Evolutionary conservation across 2,888 invertebrate genomes (phyloP).

Genomic region (Drosophila pseudotalamancana): DNA sequence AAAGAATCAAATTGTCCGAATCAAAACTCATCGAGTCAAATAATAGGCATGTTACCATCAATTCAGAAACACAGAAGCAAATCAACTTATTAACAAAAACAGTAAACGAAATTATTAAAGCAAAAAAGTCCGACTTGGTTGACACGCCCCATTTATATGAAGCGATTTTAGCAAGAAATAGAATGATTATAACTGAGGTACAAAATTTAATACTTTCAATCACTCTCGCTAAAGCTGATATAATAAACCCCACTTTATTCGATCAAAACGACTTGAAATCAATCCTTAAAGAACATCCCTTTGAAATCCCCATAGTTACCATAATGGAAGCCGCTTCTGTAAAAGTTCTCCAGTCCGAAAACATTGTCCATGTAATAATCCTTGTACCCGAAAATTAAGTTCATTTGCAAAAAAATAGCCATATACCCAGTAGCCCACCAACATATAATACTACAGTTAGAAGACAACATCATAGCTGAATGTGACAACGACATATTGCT

Average conservation of each 20-base stretch:
- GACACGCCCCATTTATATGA: not conserved
- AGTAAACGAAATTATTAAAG: not conserved
- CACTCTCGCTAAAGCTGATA: not conserved
- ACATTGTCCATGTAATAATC: not conserved
- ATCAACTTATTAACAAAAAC: not conserved
- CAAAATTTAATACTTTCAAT: not conserved
- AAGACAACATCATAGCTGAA: no score
- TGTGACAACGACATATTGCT: not conserved
- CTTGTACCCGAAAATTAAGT: not conserved
- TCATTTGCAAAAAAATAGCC: not conserved
- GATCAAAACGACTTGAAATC: not conserved
- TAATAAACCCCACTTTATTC: not conserved
- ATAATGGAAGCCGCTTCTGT: not conserved
- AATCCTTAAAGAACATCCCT: not conserved
- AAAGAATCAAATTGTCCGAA: not conserved
- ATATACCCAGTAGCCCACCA: not conserved
- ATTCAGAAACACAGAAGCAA: not conserved
- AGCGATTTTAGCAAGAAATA: no score
- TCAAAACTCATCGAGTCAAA: not conserved
- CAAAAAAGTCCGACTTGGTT: not conserved
- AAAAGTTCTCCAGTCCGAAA: not conserved
- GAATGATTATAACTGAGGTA: no score
- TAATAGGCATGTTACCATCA: not conserved
- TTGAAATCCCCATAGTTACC: not conserved
- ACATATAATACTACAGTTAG: not conserved